phyloP scores from a whole-genome alignment of 2,888 invertebrate species.

The Acleris emargana region DNA sequence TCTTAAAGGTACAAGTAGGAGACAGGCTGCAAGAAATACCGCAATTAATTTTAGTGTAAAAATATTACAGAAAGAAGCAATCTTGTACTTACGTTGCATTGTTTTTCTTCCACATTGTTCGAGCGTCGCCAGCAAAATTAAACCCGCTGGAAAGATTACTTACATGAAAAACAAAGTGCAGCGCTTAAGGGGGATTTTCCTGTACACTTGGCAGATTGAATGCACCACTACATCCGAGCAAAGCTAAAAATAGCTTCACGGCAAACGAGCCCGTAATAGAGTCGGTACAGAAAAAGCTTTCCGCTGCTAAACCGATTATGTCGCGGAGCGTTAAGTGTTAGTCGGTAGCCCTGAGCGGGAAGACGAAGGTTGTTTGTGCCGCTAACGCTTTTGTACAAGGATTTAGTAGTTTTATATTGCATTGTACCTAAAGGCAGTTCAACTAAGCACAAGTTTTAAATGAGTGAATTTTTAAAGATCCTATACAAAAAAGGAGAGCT shows the following conservation, averaged over 20 bases:
- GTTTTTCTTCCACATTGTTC: slow-evolving; percentile 20
- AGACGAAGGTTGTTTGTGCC: neutral
- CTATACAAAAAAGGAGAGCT: no score
- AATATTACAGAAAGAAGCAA: neutral
- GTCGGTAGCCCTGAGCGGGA: slow-evolving; percentile 19
- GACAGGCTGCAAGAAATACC: neutral
- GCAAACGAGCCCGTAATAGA: slow-evolving; percentile 24
- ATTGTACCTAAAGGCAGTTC: no score
- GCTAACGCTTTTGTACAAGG: neutral
- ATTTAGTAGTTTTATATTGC: no score
- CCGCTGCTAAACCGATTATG: slow-evolving; percentile 26
- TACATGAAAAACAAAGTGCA: slow-evolving; percentile 13
- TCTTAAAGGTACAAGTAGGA: neutral
- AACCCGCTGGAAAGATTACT: slow-evolving; percentile 25
- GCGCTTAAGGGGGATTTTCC: slow-evolving; percentile 15
- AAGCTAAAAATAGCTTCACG: slow-evolving; percentile 30
- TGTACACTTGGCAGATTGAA: slow-evolving; percentile 30
- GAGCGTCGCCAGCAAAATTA: slow-evolving; percentile 14
- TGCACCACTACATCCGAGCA: slow-evolving; percentile 16
- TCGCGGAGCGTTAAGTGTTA: slow-evolving; percentile 24
- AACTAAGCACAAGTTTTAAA: no score
- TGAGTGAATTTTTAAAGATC: no score
- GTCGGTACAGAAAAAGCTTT: slow-evolving; percentile 31
- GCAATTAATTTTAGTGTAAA: neutral
- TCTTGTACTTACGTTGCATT: neutral